Evolutionary conservation across 2,797 vertebrate species (phyloP), one percentile per base, ranked within the genome.

Genomic region (Neostethus bicornis): DNA sequence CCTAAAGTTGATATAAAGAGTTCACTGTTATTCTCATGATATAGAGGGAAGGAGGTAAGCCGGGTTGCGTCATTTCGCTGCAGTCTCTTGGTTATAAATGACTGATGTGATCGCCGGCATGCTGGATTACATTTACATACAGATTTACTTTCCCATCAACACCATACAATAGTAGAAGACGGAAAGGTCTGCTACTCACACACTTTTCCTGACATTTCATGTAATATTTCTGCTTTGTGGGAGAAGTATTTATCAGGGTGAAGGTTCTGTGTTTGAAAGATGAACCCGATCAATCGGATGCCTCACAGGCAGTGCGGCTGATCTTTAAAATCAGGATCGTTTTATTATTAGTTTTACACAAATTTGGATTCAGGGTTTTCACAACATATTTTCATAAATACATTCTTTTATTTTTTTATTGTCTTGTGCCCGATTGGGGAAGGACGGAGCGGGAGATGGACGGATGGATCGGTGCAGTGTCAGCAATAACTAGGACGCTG

Each of bases 71-170:
- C 85, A 82, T 88, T 81, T 67, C 77, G 48, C 78, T 69, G 67
- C 62, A 76, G 73, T 79, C 52, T 73, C 41, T n/a, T 11, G 66
- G 69, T 73, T 68, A 64, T 81, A 81, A 89, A 85, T 85, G 86
- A 89, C 86, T 86, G 85, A 87, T 87, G 80, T 31, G 61, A 86
- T 74, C 85, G 76, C 50, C 70, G 71, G 71, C 77, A 71, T 83
- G 73, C 75, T 83, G 79, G 85, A 88, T 85, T 80, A 75, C 87
- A 89, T 90, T 90, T 90, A 87, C 87, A 90, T 89, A 81, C 81
- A 85, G 76, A 89, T 87, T 88, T 85, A 88, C 86, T 84, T 83
- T 88, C 64, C 80, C 76, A 86, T 86, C 83, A 85, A 81, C 71
- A 76, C 77, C 77, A 80, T 80, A 84, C 89, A 86, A 85, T 83